phyloP scores from a whole-genome alignment of 2,888 invertebrate genomes.

The Luffia ferchaultella region DNA sequence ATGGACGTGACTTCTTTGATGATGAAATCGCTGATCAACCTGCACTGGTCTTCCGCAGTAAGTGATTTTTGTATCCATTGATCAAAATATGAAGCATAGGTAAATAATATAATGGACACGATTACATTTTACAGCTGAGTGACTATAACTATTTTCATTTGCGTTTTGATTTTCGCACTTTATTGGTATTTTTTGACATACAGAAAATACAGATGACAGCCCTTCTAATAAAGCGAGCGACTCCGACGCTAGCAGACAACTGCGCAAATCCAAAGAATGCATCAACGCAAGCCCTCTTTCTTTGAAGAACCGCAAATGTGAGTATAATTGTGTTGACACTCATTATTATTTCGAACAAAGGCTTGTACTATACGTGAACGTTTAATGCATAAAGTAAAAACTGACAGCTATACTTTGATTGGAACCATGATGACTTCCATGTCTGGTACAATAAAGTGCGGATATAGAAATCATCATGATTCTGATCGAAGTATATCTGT shows the following conservation, averaged over 20 bases:
- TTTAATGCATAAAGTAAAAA: no score
- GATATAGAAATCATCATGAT: no score
- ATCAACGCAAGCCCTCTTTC: constrained; percentile 41
- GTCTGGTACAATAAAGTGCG: no score
- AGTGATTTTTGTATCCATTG: constrained; percentile 19
- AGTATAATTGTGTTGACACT: constrained; percentile 19
- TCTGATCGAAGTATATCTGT: no score
- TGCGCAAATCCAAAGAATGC: constrained; percentile 48
- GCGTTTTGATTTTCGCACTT: not conserved
- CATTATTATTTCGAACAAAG: not conserved
- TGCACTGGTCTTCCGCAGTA: constrained; percentile 79
- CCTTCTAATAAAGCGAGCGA: constrained; percentile 43
- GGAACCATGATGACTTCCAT: no score
- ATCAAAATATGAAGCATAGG: not conserved
- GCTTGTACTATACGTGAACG: constrained; percentile 1
- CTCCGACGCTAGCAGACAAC: constrained; percentile 39
- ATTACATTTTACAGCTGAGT: no score
- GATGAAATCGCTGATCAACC: constrained; percentile 94
- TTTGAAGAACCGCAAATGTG: constrained; percentile 51
- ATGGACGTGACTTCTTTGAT: constrained; percentile 84
- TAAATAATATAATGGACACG: no score
- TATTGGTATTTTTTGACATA: not conserved
- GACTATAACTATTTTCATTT: no score
- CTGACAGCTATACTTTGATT: no score
- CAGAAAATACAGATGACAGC: constrained; percentile 53